Conservation (phyloP, 2,888 invertebrate genomes). For the Mythimna lalbum region DNA sequence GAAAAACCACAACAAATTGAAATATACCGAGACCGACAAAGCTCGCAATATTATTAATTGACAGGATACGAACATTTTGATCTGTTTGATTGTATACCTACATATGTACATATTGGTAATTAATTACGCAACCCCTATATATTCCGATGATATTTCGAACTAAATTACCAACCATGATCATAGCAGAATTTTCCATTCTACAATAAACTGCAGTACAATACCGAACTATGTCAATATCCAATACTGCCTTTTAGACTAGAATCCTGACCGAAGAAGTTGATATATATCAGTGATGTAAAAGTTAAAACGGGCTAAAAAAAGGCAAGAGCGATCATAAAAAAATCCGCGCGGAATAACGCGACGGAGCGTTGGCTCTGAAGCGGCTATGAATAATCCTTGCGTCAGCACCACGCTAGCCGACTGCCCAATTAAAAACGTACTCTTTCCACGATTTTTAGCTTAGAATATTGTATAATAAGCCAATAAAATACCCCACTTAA, state of each 20-base stretch:
- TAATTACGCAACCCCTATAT: neutral
- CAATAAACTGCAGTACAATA: slow-evolving; percentile 10
- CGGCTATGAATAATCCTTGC: slow-evolving; percentile 89
- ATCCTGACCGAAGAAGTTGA: slow-evolving; percentile 51
- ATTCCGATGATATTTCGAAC: neutral
- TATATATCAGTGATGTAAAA: slow-evolving; percentile 70
- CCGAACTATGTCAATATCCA: slow-evolving; percentile 28
- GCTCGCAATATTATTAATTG: slow-evolving; percentile 64
- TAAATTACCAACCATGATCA: neutral
- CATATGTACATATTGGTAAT: neutral
- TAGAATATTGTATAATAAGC: slow-evolving; percentile 91
- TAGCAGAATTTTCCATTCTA: neutral
- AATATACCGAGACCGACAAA: slow-evolving; percentile 63
- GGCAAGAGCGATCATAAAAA: slow-evolving; percentile 76
- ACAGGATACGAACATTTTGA: slow-evolving; percentile 37
- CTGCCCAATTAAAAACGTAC: slow-evolving; percentile 90
- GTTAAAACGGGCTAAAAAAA: slow-evolving; percentile 69
- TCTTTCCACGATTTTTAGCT: slow-evolving; percentile 91
- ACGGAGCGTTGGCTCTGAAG: slow-evolving; percentile 85
- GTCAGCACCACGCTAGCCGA: slow-evolving; percentile 88
- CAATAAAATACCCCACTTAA: slow-evolving; percentile 90
- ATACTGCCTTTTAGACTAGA: slow-evolving; percentile 51
- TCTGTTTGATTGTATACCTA: slow-evolving; percentile 27
- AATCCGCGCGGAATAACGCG: slow-evolving; percentile 79
- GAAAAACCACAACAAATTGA: slow-evolving; percentile 70